Percentiles rank a stretch among this genome's conserved stretches.
Evolutionary conservation across 2,113 vertebrate genomes (phyloP).

Genomic region (Zeus faber): DNA sequence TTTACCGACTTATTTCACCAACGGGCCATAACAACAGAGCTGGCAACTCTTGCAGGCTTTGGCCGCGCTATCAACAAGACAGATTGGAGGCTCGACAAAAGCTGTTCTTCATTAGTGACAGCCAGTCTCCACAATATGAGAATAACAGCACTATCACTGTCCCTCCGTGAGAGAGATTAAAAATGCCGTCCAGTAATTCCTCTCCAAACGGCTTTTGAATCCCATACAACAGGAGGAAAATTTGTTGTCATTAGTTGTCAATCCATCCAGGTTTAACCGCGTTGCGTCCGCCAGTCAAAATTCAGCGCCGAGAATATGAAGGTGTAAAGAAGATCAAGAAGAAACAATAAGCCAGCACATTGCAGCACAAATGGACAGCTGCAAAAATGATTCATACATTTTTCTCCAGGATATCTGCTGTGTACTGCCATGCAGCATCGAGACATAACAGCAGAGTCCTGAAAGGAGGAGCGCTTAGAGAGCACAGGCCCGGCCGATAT

Average conservation of each 20-base stretch:
- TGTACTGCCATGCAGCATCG: too few species aligned
- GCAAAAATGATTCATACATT: too few species aligned
- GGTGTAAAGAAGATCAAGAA: too few species aligned
- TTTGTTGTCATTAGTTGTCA: constrained; percentile 15
- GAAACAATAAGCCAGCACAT: too few species aligned
- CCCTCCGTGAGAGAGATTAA: constrained; percentile 26
- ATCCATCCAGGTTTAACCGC: constrained; percentile 12
- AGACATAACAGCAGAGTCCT: too few species aligned
- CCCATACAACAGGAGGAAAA: constrained; percentile 9
- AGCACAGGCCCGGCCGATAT: too few species aligned
- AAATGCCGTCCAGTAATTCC: constrained; percentile 40
- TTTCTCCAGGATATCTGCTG: too few species aligned
- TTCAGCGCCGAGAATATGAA: too few species aligned
- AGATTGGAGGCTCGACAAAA: constrained; percentile 60
- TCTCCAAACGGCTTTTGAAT: constrained; percentile 24
- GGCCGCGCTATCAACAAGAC: constrained; percentile 47
- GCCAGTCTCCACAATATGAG: constrained; percentile 35
- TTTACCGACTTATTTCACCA: constrained; percentile 54
- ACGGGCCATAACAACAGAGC: constrained; percentile 42
- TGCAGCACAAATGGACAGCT: too few species aligned
- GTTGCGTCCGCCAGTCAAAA: neutral
- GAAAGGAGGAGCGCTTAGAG: too few species aligned
- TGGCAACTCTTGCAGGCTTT: constrained; percentile 47
- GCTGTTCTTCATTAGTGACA: constrained; percentile 58
- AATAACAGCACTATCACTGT: constrained; percentile 34